Percentiles rank a stretch among this genome's conserved stretches.
Evolutionary conservation across 2,113 vertebrate genomes (phyloP).

Genomic region (Probosciger aterrimus): DNA sequence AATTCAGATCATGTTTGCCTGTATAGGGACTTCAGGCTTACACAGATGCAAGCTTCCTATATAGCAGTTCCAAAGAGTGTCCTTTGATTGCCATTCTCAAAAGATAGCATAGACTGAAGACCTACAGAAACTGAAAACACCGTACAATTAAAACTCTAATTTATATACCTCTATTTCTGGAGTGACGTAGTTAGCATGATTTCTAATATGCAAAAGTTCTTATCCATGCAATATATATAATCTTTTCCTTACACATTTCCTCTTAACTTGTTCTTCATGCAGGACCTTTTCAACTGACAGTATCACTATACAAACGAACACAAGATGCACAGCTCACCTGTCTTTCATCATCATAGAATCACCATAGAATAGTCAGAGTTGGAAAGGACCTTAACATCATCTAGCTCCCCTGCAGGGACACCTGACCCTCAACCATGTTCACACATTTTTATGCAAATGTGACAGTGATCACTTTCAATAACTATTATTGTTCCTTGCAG

Average conservation of each 20-base stretch:
- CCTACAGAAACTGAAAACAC: neutral
- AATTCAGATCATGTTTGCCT: neutral
- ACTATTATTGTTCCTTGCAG: neutral
- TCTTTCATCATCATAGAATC: neutral
- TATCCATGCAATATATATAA: neutral
- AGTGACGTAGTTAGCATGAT: neutral
- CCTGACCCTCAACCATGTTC: neutral
- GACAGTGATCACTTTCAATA: neutral
- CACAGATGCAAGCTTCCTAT: neutral
- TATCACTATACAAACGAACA: neutral
- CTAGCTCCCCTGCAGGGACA: neutral
- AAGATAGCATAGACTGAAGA: neutral
- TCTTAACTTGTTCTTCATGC: neutral
- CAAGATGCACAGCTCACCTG: neutral
- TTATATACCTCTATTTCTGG: neutral
- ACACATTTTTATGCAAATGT: neutral
- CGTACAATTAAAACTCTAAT: neutral
- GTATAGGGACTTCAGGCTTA: neutral
- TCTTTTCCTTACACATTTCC: neutral
- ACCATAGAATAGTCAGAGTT: neutral
- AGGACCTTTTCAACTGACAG: neutral
- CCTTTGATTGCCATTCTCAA: neutral
- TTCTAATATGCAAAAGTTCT: neutral
- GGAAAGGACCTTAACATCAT: neutral
- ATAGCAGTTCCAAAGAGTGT: neutral